Conservation (phyloP, 2,888 invertebrate species). For the Camponotus fellah region DNA sequence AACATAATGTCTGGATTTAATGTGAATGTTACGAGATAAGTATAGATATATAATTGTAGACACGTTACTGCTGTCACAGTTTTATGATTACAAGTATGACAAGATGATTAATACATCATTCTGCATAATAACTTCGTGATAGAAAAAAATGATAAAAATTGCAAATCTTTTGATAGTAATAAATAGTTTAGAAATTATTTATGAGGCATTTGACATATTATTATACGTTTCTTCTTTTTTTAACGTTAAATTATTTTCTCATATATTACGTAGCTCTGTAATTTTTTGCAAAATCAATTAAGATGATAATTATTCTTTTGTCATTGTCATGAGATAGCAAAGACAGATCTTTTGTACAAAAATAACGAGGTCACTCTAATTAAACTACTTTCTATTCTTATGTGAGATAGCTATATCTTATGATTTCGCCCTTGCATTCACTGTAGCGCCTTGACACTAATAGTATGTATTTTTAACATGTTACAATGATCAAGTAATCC, state of each 20-base stretch:
- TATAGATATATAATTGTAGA: conserved; percentile 9
- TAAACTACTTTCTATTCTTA: conserved; percentile 22
- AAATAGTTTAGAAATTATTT: background rate
- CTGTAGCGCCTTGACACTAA: conserved; percentile 63
- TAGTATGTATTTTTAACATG: conserved; percentile 21
- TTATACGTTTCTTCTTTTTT: background rate
- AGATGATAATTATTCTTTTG: background rate
- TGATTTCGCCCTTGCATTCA: conserved; percentile 42
- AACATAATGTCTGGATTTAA: conserved; percentile 10
- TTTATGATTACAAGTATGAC: conserved; percentile 15
- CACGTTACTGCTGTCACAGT: background rate
- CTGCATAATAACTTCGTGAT: background rate
- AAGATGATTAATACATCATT: background rate
- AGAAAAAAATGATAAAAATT: conserved; percentile 23
- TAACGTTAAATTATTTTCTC: background rate
- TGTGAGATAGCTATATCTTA: conserved; percentile 20
- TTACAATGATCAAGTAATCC: background rate
- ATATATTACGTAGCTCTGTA: background rate
- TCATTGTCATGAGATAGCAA: background rate
- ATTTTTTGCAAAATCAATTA: background rate
- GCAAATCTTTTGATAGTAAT: conserved; percentile 3
- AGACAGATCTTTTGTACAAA: background rate
- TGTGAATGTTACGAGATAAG: background rate
- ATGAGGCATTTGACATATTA: background rate
- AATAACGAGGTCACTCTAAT: background rate